Evolutionary conservation across 2,888 invertebrate species (phyloP).

Genomic region (Dicranocentrus wangi): DNA sequence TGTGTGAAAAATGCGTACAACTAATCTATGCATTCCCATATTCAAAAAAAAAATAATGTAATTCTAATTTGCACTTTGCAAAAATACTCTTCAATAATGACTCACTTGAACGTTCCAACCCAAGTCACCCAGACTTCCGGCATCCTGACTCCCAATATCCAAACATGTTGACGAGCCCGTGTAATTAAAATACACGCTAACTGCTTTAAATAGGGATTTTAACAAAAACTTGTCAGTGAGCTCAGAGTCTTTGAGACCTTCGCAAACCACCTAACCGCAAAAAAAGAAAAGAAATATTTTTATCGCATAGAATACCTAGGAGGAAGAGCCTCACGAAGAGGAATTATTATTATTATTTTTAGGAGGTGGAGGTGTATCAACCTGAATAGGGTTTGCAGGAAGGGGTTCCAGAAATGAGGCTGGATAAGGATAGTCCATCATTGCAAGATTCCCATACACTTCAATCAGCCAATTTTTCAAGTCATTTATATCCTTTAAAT

Average conservation of each 20-base stretch:
- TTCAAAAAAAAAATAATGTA: too few species aligned
- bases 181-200: slow-evolving; percentile 88
- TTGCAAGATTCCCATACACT: slow-evolving; percentile 87
- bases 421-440: slow-evolving; percentile 96
- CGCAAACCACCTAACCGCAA: slow-evolving; percentile 77
- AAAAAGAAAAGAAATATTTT: too few species aligned
- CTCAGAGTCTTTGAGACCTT: slow-evolving; percentile 75
- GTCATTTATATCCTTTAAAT: slow-evolving; percentile 77
- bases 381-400: slow-evolving; percentile 88
- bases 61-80: too few species aligned
- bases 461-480: slow-evolving; percentile 84
- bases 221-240: slow-evolving; percentile 78
- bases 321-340: too few species aligned
- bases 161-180: slow-evolving; percentile 84
- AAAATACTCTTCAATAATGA: not conserved
- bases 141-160: slow-evolving; percentile 79
- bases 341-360: too few species aligned
- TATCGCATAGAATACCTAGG: too few species aligned
- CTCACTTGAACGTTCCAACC: slow-evolving; percentile 91
- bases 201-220: slow-evolving; percentile 80
- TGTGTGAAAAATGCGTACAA: slow-evolving; percentile 76
- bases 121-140: slow-evolving; percentile 79
- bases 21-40: too few species aligned
- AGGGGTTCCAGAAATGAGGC: slow-evolving; percentile 87
- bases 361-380: too few species aligned